Conservation (phyloP, 2,888 invertebrate genomes). For the Apotomis turbidana region DNA sequence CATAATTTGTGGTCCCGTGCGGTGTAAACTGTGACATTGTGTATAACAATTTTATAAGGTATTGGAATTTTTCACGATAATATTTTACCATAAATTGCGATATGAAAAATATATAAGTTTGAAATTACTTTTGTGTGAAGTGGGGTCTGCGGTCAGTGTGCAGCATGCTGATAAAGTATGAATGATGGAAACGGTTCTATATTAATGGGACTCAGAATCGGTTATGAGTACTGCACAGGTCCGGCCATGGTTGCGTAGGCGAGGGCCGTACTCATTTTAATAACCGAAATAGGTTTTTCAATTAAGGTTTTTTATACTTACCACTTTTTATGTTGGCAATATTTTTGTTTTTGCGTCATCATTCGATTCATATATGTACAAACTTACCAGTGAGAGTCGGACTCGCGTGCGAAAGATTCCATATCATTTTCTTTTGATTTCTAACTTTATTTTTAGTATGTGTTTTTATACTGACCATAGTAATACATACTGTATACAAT, state of each 20-base stretch:
- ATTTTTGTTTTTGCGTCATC: too few relatives aligned
- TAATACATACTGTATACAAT: too few relatives aligned
- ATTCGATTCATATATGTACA: too few relatives aligned
- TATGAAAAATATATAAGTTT: constrained; percentile 12
- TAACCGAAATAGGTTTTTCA: too few relatives aligned
- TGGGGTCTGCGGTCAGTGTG: constrained; percentile 14
- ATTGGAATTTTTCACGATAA: background rate
- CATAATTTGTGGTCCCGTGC: background rate
- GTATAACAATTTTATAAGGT: background rate
- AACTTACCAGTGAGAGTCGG: too few relatives aligned
- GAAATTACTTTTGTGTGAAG: constrained; percentile 14
- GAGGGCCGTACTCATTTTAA: too few relatives aligned
- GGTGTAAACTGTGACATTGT: background rate
- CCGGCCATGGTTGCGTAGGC: background rate
- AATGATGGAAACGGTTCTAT: constrained; percentile 8
- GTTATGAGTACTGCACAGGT: background rate
- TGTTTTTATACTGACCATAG: too few relatives aligned
- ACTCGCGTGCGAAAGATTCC: too few relatives aligned
- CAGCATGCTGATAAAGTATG: constrained; percentile 19
- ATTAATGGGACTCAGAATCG: background rate
- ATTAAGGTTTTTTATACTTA: too few relatives aligned
- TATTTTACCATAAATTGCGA: constrained; percentile 6
- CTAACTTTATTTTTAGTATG: too few relatives aligned
- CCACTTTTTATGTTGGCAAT: too few relatives aligned
- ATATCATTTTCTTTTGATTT: too few relatives aligned